Base-by-base conservation (phyloP, 1,140 invertebrate species). In the Matsumurasca onukii region DNA sequence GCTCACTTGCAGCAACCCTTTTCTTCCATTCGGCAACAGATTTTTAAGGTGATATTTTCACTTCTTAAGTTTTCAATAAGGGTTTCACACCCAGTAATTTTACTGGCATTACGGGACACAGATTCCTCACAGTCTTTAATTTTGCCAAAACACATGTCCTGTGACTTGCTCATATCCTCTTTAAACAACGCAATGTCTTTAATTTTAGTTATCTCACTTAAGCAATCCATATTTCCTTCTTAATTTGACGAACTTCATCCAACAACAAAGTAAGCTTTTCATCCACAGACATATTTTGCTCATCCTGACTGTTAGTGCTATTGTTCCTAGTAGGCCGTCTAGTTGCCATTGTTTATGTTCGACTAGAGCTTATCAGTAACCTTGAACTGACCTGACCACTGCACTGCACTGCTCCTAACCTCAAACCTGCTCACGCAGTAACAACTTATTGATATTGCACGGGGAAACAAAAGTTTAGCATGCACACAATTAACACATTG, bases 1-100 rank as follows among this genome's bases (percentile, higher is more conserved):
- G 34, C 17, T 45, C 34, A 12, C 9, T 17, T 12, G 34, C 34
- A 45, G 34, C 34, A 9, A 45, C 9, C 34, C 34, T 45, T 45
- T 17, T 45, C 17, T 17, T 17, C 9, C 9, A 17, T 17, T 45
- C 34, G 17, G 34, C 17, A 12, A 45, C 34, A 45, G 9, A 17
- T 45, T 45, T 45, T 45, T 45, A 45, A 45, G 34, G 34, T 45
- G 17, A 45, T 45, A 45, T 45, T 45, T 45, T 45, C 34, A 17
- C 34, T 45, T 17, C 17, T 45, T 17, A 45, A 17, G 17, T 45
- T 45, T 12, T 45, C 34, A 12, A 45, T 45, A 17, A 17, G 9
- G 17, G 9, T 17, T 12, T 9, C 34, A 17, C 34, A 45, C 17
- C 17, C 17, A 45, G 34, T 12, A 45, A 45, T 45, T 9, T 45